Base-by-base conservation (phyloP, 2,797 vertebrate species). In the Lagothrix lagotricha region DNA sequence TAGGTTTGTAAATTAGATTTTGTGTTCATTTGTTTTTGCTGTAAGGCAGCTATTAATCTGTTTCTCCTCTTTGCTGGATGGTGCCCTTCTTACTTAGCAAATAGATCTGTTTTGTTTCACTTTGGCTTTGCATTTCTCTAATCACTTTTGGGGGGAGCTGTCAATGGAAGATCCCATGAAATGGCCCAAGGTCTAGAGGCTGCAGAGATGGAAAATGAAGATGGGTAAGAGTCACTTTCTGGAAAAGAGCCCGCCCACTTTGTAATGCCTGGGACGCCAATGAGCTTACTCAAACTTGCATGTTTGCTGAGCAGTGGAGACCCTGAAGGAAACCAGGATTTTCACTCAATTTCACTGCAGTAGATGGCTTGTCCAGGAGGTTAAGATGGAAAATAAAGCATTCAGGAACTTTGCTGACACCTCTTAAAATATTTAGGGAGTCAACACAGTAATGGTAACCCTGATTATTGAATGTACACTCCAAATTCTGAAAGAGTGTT, bases 1-100 rank as follows among this genome's bases (percentile, higher is more conserved):
- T 99, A 99, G 99, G 99, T 99, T 99, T 98, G 99, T 99, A 98
- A 99, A 99, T 99, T 98, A 98, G 98, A 98, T 98, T 99, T 98
- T 98, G 98, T 98, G 98, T 99, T 99, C 98, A 98, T 99, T 99
- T 99, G 98, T 98, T 99, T 98, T 99, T 98, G 98, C 98, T 99
- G 98, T 98, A 98, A 99, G 98, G 98, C 98, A 98, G 98, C 98
- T 99, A 98, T 99, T 99, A 99, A 99, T 99, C 99, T 98, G 98
- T 97, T 98, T 98, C 98, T 98, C 97, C 97, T 98, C 98, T 97
- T 98, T 33, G 87, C 97, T 97, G 97, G 98, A 98, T 98, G 98
- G 98, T 98, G 97, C 97, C 98, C 97, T 97, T 98, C 97, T 98
- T 98, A 98, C 98, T 98, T 98, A 98, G 98, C 96, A 98, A 98